Evolutionary conservation across 2,113 vertebrate species (phyloP).

Genomic region (Trichomycterus rosablanca): DNA sequence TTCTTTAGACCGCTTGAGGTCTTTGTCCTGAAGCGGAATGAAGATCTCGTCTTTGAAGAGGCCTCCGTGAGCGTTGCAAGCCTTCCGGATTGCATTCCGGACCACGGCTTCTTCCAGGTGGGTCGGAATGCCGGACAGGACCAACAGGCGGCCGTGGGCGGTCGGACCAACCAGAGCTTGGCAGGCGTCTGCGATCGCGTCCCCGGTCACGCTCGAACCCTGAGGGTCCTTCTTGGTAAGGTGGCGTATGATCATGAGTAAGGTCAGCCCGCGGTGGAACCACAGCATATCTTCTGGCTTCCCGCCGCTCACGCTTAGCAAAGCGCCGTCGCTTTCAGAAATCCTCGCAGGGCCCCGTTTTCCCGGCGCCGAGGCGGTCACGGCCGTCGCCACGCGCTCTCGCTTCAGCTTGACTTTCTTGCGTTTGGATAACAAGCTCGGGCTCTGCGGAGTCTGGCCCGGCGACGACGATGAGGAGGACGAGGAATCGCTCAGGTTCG

Average conservation of each 20-base stretch:
- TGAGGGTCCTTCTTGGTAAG: slow-evolving; percentile 89
- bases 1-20: slow-evolving; percentile 78
- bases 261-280: slow-evolving; percentile 93
- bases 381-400: slow-evolving; percentile 77
- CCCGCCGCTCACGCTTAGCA: slow-evolving; percentile 85
- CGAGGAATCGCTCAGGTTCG: slow-evolving; percentile 91
- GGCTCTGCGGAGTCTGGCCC: slow-evolving; percentile 93
- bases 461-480: slow-evolving; percentile 93
- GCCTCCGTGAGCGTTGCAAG: slow-evolving; percentile 89
- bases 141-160: slow-evolving; percentile 86
- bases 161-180: slow-evolving; percentile 89
- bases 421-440: slow-evolving; percentile 90
- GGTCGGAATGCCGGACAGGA: slow-evolving; percentile 92
- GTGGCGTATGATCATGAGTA: slow-evolving; percentile 93
- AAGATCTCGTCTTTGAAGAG: slow-evolving; percentile 96
- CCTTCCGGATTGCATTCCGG: slow-evolving; percentile 85
- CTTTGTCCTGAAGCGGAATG: slow-evolving; percentile 88
- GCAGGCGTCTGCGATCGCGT: too few species aligned
- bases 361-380: slow-evolving; percentile 59
- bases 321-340: slow-evolving; percentile 70
- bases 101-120: slow-evolving; percentile 88
- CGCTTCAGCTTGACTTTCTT: slow-evolving; percentile 98
- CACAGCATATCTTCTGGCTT: slow-evolving; percentile 98
- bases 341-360: slow-evolving; percentile 71
- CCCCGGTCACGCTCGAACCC: slow-evolving; percentile 86